Evolutionary conservation across 2,797 vertebrate species (phyloP).

Genomic region (Darevskia nairensis): DNA sequence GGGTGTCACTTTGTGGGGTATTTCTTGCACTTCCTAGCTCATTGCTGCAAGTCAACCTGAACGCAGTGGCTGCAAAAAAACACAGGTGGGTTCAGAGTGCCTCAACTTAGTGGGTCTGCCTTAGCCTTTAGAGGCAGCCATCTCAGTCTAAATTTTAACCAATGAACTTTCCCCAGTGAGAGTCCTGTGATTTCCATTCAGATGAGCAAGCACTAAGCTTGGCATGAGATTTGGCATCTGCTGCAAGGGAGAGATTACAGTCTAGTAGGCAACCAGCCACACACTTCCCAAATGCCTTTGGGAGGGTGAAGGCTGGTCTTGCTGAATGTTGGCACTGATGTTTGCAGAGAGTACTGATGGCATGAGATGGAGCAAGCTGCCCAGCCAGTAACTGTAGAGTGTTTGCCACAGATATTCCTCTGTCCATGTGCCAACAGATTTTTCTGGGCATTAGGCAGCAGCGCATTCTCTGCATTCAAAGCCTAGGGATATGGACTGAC

Average conservation of each 20-base stretch:
- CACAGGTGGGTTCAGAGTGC: not conserved
- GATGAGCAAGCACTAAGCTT: not conserved
- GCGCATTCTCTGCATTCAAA: not conserved
- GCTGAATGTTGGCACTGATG: not conserved
- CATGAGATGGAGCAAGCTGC: not conserved
- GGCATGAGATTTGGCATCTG: not conserved
- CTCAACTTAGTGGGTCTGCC: not conserved
- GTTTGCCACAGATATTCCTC: not conserved
- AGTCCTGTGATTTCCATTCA: not conserved
- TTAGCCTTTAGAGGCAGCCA: not conserved
- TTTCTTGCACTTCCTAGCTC: not conserved
- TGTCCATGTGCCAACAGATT: not conserved
- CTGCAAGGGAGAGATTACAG: constrained; percentile 13
- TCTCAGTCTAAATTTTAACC: not conserved
- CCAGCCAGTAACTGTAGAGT: not conserved
- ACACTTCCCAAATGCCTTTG: too few relatives aligned
- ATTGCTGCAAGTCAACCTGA: not conserved
- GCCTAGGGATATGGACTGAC: not conserved
- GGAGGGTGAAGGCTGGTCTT: not conserved
- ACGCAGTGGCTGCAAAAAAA: not conserved
- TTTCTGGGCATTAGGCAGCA: not conserved
- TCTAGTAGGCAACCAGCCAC: not conserved
- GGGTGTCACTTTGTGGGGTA: not conserved
- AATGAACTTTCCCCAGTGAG: not conserved
- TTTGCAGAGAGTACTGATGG: not conserved